A percentile compares a stretch with the other conserved stretches of the same genome.
Evolutionary conservation across 2,113 vertebrate genomes (phyloP).

Genomic region (Romanogobio albipinnatus): DNA sequence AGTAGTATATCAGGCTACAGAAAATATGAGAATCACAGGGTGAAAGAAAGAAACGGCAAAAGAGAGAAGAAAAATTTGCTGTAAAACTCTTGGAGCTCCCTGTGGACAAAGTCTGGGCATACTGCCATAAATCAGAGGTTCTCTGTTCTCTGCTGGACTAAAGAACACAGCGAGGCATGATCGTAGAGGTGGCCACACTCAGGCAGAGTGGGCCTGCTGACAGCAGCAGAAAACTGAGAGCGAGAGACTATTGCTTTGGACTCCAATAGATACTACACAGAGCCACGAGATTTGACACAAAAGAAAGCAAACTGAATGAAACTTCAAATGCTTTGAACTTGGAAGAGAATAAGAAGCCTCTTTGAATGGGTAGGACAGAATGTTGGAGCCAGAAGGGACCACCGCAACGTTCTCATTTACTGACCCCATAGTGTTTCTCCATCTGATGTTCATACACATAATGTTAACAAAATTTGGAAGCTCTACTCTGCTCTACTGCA

Average conservation of each 20-base stretch:
- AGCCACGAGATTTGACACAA: neutral
- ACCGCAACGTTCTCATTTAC: neutral
- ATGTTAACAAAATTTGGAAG: neutral
- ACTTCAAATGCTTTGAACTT: constrained; percentile 22
- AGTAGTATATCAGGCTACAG: constrained; percentile 9
- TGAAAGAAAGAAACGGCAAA: constrained; percentile 38
- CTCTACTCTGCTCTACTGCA: neutral
- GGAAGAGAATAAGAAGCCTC: neutral
- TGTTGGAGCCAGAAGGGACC: constrained; percentile 12
- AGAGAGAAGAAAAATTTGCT: constrained; percentile 47
- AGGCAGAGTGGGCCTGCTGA: constrained; percentile 18
- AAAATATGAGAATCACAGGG: constrained; percentile 50
- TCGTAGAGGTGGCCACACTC: constrained; percentile 34
- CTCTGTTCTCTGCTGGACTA: constrained; percentile 38
- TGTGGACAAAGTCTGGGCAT: constrained; percentile 52
- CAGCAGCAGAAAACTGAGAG: constrained; percentile 21
- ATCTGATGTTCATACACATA: neutral
- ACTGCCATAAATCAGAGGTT: constrained; percentile 55
- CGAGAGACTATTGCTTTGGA: neutral
- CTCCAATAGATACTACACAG: neutral
- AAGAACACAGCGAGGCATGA: constrained; percentile 45
- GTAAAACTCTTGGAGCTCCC: constrained; percentile 61
- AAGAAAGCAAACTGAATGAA: constrained; percentile 12
- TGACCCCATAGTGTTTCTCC: neutral
- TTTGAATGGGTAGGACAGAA: neutral